Percentiles rank a stretch among this genome's conserved stretches.
These are phyloP conservation scores for Phalanger gymnotis DNA, from an alignment of 2,797 vertebrate species.

Conservation along the genomic window DNA sequence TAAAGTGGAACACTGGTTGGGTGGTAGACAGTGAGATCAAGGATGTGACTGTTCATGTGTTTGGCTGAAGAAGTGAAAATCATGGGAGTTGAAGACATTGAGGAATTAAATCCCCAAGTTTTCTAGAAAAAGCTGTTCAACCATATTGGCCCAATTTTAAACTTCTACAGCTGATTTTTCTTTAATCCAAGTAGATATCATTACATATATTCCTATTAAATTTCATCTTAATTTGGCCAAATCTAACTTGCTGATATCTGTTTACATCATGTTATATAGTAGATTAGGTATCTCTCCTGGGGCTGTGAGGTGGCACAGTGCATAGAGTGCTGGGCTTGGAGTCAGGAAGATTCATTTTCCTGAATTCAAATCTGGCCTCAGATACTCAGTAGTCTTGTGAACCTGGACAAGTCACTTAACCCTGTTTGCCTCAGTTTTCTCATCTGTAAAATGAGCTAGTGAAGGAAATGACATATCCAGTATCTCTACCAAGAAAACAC, in stretches of 20 bases:
- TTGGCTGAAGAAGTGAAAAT: neutral
- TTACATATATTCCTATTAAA: neutral
- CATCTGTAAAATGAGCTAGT: too few species aligned
- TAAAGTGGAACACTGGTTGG: neutral
- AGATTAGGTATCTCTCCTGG: too few species aligned
- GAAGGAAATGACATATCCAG: too few species aligned
- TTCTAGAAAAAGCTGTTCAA: neutral
- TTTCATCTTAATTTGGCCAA: neutral
- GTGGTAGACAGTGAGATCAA: neutral
- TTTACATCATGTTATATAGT: too few species aligned
- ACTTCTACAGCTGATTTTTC: neutral
- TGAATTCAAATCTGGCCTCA: neutral
- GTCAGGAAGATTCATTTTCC: too few species aligned
- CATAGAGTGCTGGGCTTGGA: neutral
- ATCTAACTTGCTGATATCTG: neutral
- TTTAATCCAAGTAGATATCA: neutral
- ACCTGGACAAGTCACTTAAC: neutral
- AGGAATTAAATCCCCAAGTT: neutral
- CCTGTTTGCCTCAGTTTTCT: neutral
- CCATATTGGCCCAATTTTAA: too few species aligned
- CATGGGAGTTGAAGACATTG: neutral
- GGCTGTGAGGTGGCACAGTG: neutral
- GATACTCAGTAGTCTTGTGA: neutral
- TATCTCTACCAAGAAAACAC: too few species aligned
- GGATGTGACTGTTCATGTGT: neutral